phyloP scores from a whole-genome alignment of 2,888 invertebrate species.

The Drosophila imparisetae region DNA sequence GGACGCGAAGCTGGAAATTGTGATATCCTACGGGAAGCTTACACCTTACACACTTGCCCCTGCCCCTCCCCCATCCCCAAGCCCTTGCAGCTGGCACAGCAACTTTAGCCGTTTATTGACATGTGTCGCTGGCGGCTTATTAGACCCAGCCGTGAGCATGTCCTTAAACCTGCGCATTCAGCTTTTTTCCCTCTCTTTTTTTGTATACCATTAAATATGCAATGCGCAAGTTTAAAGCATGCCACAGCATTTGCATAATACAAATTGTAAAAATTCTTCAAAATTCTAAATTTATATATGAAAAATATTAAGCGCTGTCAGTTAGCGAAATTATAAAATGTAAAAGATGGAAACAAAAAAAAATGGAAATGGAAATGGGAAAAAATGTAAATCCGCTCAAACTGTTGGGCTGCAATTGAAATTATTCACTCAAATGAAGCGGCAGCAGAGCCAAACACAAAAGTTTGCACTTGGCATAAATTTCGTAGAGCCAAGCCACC shows the following conservation, averaged over 20 bases:
- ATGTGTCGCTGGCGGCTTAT: constrained; percentile 64
- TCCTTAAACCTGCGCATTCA: constrained; percentile 20
- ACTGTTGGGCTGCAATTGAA: constrained; percentile 66
- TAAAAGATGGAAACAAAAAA: constrained; percentile 24
- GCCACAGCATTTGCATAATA: constrained; percentile 67
- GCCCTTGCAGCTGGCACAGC: constrained; percentile 36
- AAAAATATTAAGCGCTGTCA: constrained; percentile 56
- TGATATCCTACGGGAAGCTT: constrained; percentile 39
- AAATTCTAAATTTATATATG: constrained; percentile 11
- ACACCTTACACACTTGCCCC: background rate
- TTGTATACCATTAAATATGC: constrained; percentile 62
- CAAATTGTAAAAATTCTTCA: constrained; percentile 23
- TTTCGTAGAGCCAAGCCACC: constrained; percentile 31
- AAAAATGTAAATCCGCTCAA: constrained; percentile 64
- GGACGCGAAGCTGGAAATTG: constrained; percentile 15
- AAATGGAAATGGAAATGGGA: background rate
- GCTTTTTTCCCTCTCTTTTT: background rate
- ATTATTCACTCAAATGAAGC: constrained; percentile 80
- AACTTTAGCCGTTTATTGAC: constrained; percentile 70
- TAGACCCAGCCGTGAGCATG: constrained; percentile 14
- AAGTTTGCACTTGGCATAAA: constrained; percentile 78
- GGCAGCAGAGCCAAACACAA: constrained; percentile 59
- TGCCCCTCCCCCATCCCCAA: too few species aligned
- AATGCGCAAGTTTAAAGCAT: constrained; percentile 46
- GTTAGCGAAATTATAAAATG: constrained; percentile 53